phyloP scores from a whole-genome alignment of 2,797 vertebrate genomes.

The Brachyrhaphis roseni region DNA sequence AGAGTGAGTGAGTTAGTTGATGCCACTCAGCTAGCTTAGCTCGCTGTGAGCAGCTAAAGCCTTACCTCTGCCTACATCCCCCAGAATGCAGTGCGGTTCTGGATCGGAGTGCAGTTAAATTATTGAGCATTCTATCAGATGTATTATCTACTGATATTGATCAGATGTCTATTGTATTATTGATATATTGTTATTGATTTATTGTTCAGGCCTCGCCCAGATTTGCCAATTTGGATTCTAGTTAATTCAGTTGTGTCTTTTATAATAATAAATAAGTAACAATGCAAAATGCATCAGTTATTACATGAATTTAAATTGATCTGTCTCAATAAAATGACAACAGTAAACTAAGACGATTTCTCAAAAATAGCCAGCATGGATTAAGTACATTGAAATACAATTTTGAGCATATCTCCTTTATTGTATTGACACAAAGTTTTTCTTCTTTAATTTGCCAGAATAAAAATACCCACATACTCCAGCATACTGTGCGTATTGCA shows the following conservation, averaged over 20 bases:
- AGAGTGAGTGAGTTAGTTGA: too few relatives aligned
- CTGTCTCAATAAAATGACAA: background rate
- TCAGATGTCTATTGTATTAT: too few relatives aligned
- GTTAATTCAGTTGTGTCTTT: background rate
- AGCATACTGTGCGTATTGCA: too few relatives aligned
- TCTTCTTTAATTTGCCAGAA: background rate
- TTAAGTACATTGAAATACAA: background rate
- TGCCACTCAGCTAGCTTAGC: too few relatives aligned
- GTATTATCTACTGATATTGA: too few relatives aligned
- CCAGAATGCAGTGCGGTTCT: too few relatives aligned
- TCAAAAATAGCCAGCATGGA: background rate
- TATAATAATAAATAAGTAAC: background rate
- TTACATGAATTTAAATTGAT: background rate
- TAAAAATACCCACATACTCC: background rate
- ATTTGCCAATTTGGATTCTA: background rate
- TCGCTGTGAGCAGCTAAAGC: too few relatives aligned
- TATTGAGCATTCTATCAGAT: too few relatives aligned
- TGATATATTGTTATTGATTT: too few relatives aligned
- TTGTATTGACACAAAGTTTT: background rate
- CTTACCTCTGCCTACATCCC: too few relatives aligned
- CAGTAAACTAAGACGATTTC: background rate
- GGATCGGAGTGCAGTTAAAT: too few relatives aligned
- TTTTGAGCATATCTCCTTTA: background rate
- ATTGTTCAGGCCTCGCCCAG: too few relatives aligned
- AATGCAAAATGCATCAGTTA: background rate